Conservation (phyloP, 2,113 vertebrate species). For the Polypterus senegalus region DNA sequence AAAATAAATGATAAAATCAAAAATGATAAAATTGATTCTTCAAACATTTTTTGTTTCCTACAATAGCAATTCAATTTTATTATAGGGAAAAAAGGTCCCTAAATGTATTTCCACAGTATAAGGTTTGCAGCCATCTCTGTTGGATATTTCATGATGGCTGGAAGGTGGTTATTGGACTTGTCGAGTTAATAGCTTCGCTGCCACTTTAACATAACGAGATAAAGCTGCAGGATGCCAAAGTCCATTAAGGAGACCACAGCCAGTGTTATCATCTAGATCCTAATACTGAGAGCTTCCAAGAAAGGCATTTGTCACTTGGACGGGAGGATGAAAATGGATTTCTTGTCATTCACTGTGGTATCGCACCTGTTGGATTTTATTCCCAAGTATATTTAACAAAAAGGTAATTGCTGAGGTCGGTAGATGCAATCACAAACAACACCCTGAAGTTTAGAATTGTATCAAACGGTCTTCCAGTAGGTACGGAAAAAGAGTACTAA, state of each 20-base stretch:
- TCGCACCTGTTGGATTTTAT: slow-evolving; percentile 18
- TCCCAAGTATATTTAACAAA: slow-evolving; percentile 19
- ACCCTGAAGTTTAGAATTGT: no score
- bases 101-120: no score
- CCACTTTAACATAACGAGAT: neutral
- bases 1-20: no score
- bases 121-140: no score
- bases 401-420: slow-evolving; percentile 20
- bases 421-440: slow-evolving; percentile 1
- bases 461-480: no score
- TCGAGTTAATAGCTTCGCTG: neutral
- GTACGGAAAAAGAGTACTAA: no score
- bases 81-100: neutral
- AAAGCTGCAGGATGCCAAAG: slow-evolving; percentile 8
- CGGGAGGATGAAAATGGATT: slow-evolving; percentile 13
- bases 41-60: slow-evolving; percentile 7
- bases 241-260: slow-evolving; percentile 17
- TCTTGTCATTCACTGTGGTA: slow-evolving; percentile 3
- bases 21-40: no score
- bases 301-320: slow-evolving; percentile 13
- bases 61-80: neutral
- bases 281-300: neutral
- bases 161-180: neutral
- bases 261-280: slow-evolving; percentile 17
- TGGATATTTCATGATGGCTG: no score